Base-by-base conservation (phyloP, 1,140 invertebrate species). In the Cotesia glomerata region DNA sequence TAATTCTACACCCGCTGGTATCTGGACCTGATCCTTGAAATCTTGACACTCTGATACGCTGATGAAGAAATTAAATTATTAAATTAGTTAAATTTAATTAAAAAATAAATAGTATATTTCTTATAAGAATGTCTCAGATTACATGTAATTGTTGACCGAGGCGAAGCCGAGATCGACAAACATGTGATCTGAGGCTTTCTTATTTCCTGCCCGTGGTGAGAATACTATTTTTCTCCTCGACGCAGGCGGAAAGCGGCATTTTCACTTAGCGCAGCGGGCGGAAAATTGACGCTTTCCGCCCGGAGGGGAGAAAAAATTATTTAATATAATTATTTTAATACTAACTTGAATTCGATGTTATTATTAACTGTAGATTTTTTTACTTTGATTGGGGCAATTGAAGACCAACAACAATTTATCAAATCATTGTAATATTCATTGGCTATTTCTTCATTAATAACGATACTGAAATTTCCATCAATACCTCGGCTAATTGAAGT, bases 281-380 rank as follows among this genome's bases (percentile, higher is more conserved):
- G n/a, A n/a, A n/a, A n/a, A n/a, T n/a, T n/a, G n/a, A n/a, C n/a
- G n/a, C n/a, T n/a, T n/a, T n/a, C n/a, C n/a, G n/a, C n/a, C n/a
- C n/a, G n/a, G n/a, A n/a, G n/a, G n/a, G n/a, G n/a, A n/a, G n/a
- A n/a, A n/a, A n/a, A n/a, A n/a, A n/a, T n/a, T n/a, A n/a, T n/a
- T n/a, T 51, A 63, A 45, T 11, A 4, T 39, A 45, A 45, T 32
- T 69, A 49, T 71, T 36, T 69, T 62, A 72, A 35, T 45, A 82
- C 84, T 86, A 78, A 90, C 89, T 82, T 87, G 51, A 89, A 87
- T 72, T 85, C 80, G 3, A 85, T 79, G 73, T 90, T 89, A 8
- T 81, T 78, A 14, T 84, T 80, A 1, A 71, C 39, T 51, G 68
- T 76, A 0, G 58, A 75, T 45, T 72, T 77, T 72, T 5, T 74